These are phyloP conservation scores for Enteromius argenteus DNA, from an alignment of 2,797 vertebrate genomes.

Conservation along the genomic window DNA sequence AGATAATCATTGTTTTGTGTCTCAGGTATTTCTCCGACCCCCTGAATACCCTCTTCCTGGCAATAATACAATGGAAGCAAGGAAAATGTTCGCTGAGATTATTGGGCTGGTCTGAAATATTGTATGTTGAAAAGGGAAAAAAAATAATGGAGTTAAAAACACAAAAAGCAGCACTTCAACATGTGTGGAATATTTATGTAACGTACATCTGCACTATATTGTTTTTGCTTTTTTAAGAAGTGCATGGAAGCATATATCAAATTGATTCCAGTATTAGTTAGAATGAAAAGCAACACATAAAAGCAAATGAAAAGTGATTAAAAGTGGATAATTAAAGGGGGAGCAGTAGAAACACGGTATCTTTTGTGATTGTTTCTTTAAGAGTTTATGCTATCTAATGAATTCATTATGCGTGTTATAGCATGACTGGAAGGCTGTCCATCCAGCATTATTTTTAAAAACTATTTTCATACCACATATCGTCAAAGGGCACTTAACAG, in stretches of 20 bases:
- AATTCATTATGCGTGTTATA: neutral
- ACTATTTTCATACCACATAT: neutral
- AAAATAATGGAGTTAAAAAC: conserved; percentile 56
- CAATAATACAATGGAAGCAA: conserved; percentile 51
- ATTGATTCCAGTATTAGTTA: neutral
- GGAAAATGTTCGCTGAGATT: conserved; percentile 56
- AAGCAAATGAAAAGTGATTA: neutral
- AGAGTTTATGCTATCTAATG: neutral
- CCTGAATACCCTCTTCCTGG: conserved; percentile 50
- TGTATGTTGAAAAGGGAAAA: conserved; percentile 34
- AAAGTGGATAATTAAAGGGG: neutral
- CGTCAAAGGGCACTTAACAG: neutral
- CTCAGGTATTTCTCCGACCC: conserved; percentile 66
- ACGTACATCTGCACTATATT: conserved; percentile 9
- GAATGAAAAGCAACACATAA: neutral
- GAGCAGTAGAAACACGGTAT: neutral
- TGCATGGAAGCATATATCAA: neutral
- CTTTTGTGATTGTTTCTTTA: neutral
- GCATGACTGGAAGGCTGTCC: neutral
- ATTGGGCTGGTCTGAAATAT: conserved; percentile 56
- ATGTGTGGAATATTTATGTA: conserved; percentile 5
- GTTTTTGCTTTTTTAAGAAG: conserved; percentile 7
- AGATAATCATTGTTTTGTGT: conserved; percentile 76
- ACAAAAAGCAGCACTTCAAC: conserved; percentile 43
- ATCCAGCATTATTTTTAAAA: neutral